Conservation (phyloP, 2,113 vertebrate genomes). For the Aramus guarauna region DNA sequence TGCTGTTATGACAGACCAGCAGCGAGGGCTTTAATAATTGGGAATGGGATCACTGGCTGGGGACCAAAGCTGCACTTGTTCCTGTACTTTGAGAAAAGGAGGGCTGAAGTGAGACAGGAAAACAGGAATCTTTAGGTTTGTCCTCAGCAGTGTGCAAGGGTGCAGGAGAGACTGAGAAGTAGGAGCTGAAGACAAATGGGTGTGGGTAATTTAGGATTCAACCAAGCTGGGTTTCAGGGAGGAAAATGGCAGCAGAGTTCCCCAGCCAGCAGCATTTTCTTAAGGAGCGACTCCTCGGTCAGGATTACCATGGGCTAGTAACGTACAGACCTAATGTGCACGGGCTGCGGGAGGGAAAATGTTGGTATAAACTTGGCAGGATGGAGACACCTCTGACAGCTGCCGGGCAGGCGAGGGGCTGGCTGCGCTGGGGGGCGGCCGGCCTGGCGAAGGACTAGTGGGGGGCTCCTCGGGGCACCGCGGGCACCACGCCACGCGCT, state of each 20-base stretch:
- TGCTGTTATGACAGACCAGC: neutral
- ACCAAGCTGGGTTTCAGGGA: neutral
- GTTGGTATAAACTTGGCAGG: neutral
- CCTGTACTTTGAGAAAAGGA: neutral
- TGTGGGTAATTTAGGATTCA: neutral
- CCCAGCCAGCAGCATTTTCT: neutral
- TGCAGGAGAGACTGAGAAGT: neutral
- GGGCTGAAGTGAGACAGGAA: neutral
- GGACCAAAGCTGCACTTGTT: no score
- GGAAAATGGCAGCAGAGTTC: neutral
- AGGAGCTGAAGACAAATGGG: neutral
- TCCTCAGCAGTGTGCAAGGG: neutral
- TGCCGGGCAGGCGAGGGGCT: neutral
- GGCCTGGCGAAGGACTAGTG: neutral
- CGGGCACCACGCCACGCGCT: fast-evolving
- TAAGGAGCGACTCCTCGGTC: neutral
- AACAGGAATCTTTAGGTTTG: neutral
- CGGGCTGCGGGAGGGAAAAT: neutral
- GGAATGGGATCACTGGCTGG: no score
- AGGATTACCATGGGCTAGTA: fast-evolving
- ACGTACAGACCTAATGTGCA: fast-evolving
- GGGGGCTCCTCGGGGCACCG: neutral
- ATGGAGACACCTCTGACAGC: neutral
- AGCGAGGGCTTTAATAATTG: neutral
- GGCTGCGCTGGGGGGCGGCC: no score